Conservation (phyloP, 2,113 vertebrate species). For the Felis chaus region DNA sequence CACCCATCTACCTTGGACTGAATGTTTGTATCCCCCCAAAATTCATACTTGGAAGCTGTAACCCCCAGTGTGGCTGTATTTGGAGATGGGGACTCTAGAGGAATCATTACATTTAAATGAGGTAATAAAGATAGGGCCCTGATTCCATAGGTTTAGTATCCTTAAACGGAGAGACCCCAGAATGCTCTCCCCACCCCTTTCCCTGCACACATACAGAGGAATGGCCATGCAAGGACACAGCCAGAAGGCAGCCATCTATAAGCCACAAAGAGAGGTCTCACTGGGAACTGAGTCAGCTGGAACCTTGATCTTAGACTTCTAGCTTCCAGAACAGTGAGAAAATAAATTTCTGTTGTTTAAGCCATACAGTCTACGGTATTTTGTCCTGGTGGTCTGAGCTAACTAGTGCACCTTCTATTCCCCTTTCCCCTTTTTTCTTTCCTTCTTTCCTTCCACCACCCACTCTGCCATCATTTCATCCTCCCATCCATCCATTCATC, state of each 20-base stretch:
- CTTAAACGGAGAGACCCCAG: not conserved
- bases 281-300: not conserved
- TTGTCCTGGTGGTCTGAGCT: not conserved
- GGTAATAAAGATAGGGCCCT: not conserved
- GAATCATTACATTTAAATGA: not conserved
- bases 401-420: rapidly evolving
- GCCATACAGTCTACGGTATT: not conserved
- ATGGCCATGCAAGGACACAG: rapidly evolving
- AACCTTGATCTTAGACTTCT: not conserved
- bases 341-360: not conserved
- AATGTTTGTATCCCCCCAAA: not conserved
- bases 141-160: not conserved
- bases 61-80: not conserved
- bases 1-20: not conserved
- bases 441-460: not conserved
- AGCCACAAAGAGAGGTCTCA: not conserved
- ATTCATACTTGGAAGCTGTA: not conserved
- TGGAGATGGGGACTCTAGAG: not conserved
- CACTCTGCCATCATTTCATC: too few species aligned
- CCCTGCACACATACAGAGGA: not conserved
- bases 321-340: not conserved
- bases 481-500: not conserved
- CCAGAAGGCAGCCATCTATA: not conserved
- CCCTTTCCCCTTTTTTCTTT: too few species aligned
- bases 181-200: not conserved